Evolutionary conservation across 2,888 invertebrate genomes (phyloP).

Genomic region (Marronus borbonicus): DNA sequence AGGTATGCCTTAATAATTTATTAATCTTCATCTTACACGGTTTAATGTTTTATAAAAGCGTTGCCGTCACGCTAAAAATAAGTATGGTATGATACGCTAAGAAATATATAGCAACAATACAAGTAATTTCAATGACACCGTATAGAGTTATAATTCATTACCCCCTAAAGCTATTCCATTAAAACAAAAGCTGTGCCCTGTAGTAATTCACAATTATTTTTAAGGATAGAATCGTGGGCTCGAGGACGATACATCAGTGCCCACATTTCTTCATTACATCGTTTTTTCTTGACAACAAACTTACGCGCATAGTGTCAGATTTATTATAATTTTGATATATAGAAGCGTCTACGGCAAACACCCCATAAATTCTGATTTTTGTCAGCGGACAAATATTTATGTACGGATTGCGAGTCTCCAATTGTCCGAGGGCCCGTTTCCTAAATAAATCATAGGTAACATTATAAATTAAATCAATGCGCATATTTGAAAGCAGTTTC

Average conservation of each 20-base stretch:
- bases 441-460: conserved; percentile 30
- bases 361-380: conserved; percentile 20
- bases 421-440: conserved; percentile 20
- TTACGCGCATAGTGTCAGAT: conserved; percentile 19
- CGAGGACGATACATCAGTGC: not conserved
- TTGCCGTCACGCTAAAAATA: no score
- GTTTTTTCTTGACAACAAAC: conserved; percentile 9
- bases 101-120: no score
- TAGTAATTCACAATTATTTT: no score
- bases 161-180: not conserved
- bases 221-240: no score
- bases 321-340: conserved; percentile 41
- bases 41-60: no score
- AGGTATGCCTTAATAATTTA: no score
- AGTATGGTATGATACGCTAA: no score
- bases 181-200: no score
- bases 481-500: conserved; percentile 10
- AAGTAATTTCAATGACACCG: no score
- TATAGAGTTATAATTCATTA: not conserved
- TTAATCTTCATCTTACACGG: no score
- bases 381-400: conserved; percentile 33
- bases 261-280: conserved; percentile 28
- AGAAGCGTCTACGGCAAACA: conserved; percentile 13
- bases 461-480: conserved; percentile 23
- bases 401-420: conserved; percentile 7